A percentile compares a stretch with the other conserved stretches of the same genome.
phyloP scores from a whole-genome alignment of 2,888 invertebrate genomes.

The Laspeyria flexula region DNA sequence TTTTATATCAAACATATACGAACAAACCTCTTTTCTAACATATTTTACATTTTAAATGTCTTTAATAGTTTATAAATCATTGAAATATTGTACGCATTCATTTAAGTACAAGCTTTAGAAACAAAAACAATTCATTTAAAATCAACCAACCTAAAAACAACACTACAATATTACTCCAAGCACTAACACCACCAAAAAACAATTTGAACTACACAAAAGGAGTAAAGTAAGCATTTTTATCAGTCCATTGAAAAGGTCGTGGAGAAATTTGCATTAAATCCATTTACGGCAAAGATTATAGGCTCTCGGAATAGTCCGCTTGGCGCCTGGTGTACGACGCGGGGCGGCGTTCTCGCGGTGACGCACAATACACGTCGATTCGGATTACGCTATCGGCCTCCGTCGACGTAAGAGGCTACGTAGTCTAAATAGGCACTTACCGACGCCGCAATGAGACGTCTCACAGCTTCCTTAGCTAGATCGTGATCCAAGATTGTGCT shows the following conservation, averaged over 20 bases:
- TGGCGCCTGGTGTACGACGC: constrained; percentile 48
- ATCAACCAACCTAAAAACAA: background rate
- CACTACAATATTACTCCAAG: background rate
- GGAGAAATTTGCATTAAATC: constrained; percentile 78
- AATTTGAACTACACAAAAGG: constrained; percentile 65
- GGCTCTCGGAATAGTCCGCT: constrained; percentile 67
- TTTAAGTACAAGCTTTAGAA: too few species aligned
- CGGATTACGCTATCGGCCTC: constrained; percentile 77
- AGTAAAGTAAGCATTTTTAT: constrained; percentile 67
- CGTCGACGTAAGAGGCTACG: constrained; percentile 73
- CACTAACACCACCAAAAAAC: constrained; percentile 50
- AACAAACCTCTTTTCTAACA: too few species aligned
- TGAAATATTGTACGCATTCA: too few species aligned
- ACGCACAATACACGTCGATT: constrained; percentile 78
- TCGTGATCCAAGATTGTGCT: constrained; percentile 73
- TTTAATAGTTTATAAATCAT: too few species aligned
- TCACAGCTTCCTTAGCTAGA: constrained; percentile 71
- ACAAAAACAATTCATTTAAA: background rate
- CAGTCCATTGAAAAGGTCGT: constrained; percentile 65
- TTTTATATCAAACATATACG: too few species aligned
- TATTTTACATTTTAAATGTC: too few species aligned
- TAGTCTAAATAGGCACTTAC: constrained; percentile 80
- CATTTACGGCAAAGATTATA: constrained; percentile 77
- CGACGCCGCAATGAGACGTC: constrained; percentile 74
- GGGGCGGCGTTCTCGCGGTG: constrained; percentile 53